phyloP scores from a whole-genome alignment of 1,140 invertebrate genomes.

The Drosophila bocki region DNA sequence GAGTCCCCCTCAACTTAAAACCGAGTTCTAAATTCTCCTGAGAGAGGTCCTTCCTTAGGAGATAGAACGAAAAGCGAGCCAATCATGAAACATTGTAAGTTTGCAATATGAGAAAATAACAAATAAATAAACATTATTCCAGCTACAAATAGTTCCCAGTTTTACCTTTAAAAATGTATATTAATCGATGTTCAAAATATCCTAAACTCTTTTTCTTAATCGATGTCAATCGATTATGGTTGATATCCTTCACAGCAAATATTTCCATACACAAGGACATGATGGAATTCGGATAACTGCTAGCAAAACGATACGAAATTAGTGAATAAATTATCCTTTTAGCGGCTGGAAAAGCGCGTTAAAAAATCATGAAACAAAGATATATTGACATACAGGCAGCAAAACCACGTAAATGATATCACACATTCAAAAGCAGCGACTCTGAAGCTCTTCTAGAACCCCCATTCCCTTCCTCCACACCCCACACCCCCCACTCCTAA shows the following conservation, averaged over 20 bases:
- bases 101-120: not conserved
- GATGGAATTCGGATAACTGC: slow-evolving; percentile 79
- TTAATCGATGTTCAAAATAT: too few species aligned
- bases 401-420: slow-evolving; percentile 24
- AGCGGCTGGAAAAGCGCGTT: not conserved
- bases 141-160: too few species aligned
- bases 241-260: slow-evolving; percentile 54
- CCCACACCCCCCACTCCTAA: too few species aligned
- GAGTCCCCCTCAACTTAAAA: not conserved
- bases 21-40: not conserved
- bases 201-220: too few species aligned
- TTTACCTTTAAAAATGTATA: too few species aligned
- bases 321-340: slow-evolving; percentile 7
- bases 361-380: slow-evolving; percentile 13
- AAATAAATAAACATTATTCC: not conserved
- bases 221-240: not conserved
- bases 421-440: not conserved
- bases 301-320: slow-evolving; percentile 18
- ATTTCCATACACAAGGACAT: slow-evolving; percentile 80
- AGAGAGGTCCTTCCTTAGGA: not conserved
- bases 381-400: not conserved
- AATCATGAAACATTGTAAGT: slow-evolving; percentile 49
- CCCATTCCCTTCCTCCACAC: not conserved
- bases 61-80: slow-evolving; percentile 6
- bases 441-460: slow-evolving; percentile 14